Conservation (phyloP, 2,888 invertebrate genomes). For the Drosophila niveifrons region DNA sequence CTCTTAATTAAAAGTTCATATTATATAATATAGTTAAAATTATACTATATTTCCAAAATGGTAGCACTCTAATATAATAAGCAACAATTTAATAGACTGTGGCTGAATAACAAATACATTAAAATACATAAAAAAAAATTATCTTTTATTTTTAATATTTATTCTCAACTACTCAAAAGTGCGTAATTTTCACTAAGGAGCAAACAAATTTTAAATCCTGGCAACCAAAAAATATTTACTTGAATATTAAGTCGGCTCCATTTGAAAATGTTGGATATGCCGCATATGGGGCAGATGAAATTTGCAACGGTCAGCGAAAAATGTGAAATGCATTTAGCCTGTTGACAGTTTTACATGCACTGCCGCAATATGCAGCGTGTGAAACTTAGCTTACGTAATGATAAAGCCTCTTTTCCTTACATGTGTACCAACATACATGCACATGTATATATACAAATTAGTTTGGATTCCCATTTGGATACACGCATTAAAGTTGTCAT, state of each 20-base stretch:
- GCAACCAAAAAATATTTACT: too few species aligned
- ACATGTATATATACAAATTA: conserved; percentile 4
- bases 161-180: too few species aligned
- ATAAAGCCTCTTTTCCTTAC: neutral
- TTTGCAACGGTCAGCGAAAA: conserved; percentile 38
- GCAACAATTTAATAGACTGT: too few species aligned
- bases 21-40: too few species aligned
- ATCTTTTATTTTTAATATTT: too few species aligned
- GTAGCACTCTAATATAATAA: too few species aligned
- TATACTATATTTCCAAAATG: too few species aligned
- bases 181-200: too few species aligned
- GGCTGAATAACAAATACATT: too few species aligned
- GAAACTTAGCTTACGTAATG: conserved; percentile 51
- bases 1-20: too few species aligned
- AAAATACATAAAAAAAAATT: too few species aligned
- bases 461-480: conserved; percentile 25
- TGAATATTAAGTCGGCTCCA: neutral
- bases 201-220: too few species aligned
- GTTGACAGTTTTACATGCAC: conserved; percentile 42
- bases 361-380: conserved; percentile 54
- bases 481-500: conserved; percentile 44
- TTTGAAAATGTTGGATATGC: conserved; percentile 11
- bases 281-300: neutral
- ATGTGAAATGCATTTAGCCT: conserved; percentile 16
- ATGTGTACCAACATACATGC: neutral